Conservation (phyloP, 1,140 invertebrate species). For the Teleogryllus occipitalis region DNA sequence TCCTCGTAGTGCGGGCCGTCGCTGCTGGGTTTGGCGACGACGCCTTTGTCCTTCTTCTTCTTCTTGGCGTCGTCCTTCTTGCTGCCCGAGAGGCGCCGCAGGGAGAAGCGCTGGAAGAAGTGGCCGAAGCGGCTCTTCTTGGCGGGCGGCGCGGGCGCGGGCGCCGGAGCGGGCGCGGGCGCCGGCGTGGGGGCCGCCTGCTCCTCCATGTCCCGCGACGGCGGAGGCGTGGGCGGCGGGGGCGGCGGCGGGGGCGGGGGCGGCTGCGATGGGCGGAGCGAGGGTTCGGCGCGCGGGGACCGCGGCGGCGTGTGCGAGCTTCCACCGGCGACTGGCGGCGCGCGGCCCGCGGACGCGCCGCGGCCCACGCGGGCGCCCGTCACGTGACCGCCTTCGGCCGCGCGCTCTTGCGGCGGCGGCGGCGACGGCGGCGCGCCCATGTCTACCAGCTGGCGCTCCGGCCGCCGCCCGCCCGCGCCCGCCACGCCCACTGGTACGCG, state of each 20-base stretch:
- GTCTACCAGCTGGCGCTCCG: conserved; percentile 28
- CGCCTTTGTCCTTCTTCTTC: not conserved
- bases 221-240: conserved; percentile 19
- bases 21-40: no score
- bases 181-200: conserved; percentile 9
- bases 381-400: conserved; percentile 12
- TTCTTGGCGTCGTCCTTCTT: not conserved
- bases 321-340: not conserved
- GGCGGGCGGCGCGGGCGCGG: no score
- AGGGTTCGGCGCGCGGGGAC: conserved; percentile 7
- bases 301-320: conserved; percentile 7
- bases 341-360: not conserved
- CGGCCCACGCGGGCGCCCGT: not conserved
- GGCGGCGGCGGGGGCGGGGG: conserved; percentile 21
- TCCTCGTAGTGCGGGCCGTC: no score
- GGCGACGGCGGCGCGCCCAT: not conserved
- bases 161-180: not conserved
- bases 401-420: conserved; percentile 48
- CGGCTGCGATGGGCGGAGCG: conserved; percentile 5
- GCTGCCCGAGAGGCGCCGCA: conserved; percentile 49
- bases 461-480: not conserved
- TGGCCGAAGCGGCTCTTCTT: conserved; percentile 46
- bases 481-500: not conserved
- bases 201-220: conserved; percentile 13
- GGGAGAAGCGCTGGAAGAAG: conserved; percentile 68